These are phyloP conservation scores for Manis crassicaudata DNA, from an alignment of 2,797 vertebrate genomes.

Conservation along the genomic window DNA sequence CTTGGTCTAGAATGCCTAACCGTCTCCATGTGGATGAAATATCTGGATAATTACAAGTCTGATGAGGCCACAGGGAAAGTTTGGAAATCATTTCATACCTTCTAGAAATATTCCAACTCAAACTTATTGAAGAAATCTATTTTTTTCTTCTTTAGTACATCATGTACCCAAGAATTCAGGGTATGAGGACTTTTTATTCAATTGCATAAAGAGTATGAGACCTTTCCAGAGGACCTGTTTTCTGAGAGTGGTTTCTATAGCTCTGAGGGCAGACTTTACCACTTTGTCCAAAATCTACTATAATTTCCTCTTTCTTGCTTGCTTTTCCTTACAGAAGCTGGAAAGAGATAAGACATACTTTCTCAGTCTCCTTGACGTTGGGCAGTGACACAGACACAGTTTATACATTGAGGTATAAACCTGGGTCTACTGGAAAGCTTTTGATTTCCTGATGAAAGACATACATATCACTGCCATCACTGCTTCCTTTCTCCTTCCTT, in stretches of 20 bases:
- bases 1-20: background rate
- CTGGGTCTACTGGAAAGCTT: background rate
- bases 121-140: background rate
- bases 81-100: background rate
- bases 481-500: background rate
- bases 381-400: background rate
- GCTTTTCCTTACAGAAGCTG: background rate
- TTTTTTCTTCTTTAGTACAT: background rate
- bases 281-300: background rate
- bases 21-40: background rate
- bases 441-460: background rate
- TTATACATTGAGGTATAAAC: background rate
- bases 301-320: background rate
- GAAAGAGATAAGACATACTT: background rate
- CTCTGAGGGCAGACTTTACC: background rate
- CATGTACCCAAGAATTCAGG: background rate
- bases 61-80: background rate
- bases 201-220: background rate
- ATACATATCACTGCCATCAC: background rate
- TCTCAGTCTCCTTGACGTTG: background rate
- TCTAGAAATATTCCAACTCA: background rate
- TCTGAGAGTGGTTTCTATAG: background rate
- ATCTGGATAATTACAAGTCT: background rate
- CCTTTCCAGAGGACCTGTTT: background rate
- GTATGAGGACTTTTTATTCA: background rate